Conservation (phyloP, 2,113 vertebrate genomes). For the Ascaphus truei region DNA sequence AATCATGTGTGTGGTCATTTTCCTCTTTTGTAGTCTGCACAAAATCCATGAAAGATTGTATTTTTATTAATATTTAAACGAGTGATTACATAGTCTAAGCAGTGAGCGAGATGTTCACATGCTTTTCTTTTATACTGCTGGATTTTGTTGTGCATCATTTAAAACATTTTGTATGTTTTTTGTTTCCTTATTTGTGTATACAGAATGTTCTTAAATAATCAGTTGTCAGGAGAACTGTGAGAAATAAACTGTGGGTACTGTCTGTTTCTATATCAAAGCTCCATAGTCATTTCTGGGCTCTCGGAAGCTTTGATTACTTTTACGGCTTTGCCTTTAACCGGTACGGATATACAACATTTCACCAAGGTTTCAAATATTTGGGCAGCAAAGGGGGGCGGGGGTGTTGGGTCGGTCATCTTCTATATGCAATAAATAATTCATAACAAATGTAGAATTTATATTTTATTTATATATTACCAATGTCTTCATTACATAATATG, state of each 20-base stretch:
- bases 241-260: slow-evolving; percentile 98
- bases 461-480: slow-evolving; percentile 59
- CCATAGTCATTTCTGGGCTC: slow-evolving; percentile 15
- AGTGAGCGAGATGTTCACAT: slow-evolving; percentile 75
- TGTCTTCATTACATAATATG: slow-evolving; percentile 54
- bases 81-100: slow-evolving; percentile 79
- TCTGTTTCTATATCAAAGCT: slow-evolving; percentile 79
- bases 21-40: slow-evolving; percentile 85
- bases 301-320: not conserved
- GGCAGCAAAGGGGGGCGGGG: not conserved
- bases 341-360: not conserved
- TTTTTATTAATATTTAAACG: slow-evolving; percentile 99
- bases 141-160: slow-evolving; percentile 96
- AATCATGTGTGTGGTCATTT: slow-evolving; percentile 78
- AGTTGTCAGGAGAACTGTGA: slow-evolving; percentile 96
- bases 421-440: slow-evolving; percentile 5
- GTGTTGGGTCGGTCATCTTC: too few species aligned
- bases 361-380: not conserved
- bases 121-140: slow-evolving; percentile 93
- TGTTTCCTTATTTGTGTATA: slow-evolving; percentile 93
- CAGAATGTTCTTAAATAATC: slow-evolving; percentile 98
- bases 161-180: slow-evolving; percentile 94
- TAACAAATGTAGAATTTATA: slow-evolving; percentile 22
- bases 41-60: slow-evolving; percentile 96
- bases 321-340: not conserved